Evolutionary conservation across 2,888 invertebrate genomes (phyloP).

Genomic region (Thera obeliscata): DNA sequence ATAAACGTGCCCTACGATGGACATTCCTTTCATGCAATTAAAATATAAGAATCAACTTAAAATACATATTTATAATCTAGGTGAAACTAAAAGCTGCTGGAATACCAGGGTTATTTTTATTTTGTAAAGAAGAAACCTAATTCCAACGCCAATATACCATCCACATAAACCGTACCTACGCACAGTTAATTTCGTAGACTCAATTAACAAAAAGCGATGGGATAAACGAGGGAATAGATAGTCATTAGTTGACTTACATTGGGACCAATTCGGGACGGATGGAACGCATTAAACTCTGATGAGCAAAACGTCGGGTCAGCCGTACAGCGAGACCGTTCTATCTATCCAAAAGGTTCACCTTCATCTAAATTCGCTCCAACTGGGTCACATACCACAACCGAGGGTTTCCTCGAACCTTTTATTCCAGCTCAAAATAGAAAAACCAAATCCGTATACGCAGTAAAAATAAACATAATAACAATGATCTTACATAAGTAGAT

Average conservation of each 20-base stretch:
- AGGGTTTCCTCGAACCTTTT: slow-evolving; percentile 45
- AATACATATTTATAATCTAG: too few relatives aligned
- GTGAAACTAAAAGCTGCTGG: neutral
- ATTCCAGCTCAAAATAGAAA: slow-evolving; percentile 47
- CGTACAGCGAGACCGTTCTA: slow-evolving; percentile 36
- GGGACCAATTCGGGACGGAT: slow-evolving; percentile 52
- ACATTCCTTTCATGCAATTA: too few relatives aligned
- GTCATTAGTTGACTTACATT: slow-evolving; percentile 61
- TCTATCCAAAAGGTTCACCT: slow-evolving; percentile 26
- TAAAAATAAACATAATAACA: slow-evolving; percentile 40
- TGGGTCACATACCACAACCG: slow-evolving; percentile 55
- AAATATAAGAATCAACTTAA: too few relatives aligned
- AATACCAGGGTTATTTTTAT: neutral
- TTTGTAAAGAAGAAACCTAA: neutral
- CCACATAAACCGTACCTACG: neutral
- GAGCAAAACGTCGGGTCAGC: slow-evolving; percentile 56
- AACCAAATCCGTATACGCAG: slow-evolving; percentile 37
- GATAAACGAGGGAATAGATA: slow-evolving; percentile 55
- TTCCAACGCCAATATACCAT: neutral
- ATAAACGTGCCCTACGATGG: too few relatives aligned
- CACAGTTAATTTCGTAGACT: slow-evolving; percentile 7
- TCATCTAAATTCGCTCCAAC: slow-evolving; percentile 50
- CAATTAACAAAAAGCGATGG: slow-evolving; percentile 39
- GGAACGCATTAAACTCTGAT: slow-evolving; percentile 64
- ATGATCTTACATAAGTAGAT: slow-evolving; percentile 22